Evolutionary conservation across 2,113 vertebrate genomes (phyloP).

Genomic region (Phalacrocorax aristotelis): DNA sequence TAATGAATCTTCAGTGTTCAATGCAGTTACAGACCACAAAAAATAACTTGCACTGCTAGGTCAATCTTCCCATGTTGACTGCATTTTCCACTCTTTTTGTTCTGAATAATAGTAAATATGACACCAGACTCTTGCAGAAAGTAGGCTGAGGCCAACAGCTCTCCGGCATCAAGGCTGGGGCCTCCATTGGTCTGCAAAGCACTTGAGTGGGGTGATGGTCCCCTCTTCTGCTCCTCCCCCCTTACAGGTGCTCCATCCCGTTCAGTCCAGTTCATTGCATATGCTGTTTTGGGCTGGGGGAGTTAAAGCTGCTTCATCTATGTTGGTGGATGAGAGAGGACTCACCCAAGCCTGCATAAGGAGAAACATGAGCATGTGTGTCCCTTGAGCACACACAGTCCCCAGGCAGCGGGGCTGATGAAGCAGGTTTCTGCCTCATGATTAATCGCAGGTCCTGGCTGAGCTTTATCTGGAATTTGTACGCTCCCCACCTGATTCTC

Average conservation of each 20-base stretch:
- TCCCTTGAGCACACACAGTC: accelerated
- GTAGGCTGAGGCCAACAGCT: background rate
- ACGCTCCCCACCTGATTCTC: accelerated
- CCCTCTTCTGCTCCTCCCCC: background rate
- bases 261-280: background rate
- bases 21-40: background rate
- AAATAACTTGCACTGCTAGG: background rate
- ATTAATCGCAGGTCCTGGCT: background rate
- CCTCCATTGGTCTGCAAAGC: background rate
- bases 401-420: background rate
- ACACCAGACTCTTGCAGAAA: background rate
- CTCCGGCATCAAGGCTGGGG: background rate
- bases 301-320: background rate
- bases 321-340: too few relatives aligned
- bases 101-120: background rate
- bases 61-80: background rate
- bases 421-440: background rate
- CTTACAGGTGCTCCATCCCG: background rate
- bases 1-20: background rate
- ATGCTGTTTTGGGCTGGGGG: background rate
- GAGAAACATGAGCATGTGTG: background rate
- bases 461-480: background rate
- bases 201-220: too few relatives aligned
- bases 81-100: background rate
- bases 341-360: background rate